Conservation (phyloP, 2,113 vertebrate genomes). For the Sciurus niger region DNA sequence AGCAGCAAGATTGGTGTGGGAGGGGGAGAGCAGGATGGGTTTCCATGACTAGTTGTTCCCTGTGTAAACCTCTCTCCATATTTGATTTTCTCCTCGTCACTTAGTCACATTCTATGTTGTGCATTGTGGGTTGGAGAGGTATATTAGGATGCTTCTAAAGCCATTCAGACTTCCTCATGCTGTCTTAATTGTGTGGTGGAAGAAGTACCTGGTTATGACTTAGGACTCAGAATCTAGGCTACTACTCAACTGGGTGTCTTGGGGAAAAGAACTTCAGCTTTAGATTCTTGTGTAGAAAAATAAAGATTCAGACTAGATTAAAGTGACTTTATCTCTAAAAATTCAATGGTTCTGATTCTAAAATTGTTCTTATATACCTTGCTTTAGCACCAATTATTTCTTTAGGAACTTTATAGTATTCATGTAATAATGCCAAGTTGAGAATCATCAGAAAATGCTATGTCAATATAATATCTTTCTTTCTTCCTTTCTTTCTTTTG, state of each 20-base stretch:
- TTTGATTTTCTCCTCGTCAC: no score
- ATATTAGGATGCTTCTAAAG: background rate
- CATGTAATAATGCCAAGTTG: constrained; percentile 11
- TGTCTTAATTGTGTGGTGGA: background rate
- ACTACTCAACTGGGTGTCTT: background rate
- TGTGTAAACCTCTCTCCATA: no score
- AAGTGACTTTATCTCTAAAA: background rate
- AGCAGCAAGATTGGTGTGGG: no score
- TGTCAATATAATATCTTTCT: background rate
- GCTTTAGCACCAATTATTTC: constrained; percentile 19
- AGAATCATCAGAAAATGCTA: constrained; percentile 6
- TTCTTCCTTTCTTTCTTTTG: no score
- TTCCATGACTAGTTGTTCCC: no score
- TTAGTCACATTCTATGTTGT: no score
- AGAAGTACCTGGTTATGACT: background rate
- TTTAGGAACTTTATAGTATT: constrained; percentile 3
- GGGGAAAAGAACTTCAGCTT: background rate
- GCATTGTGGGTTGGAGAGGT: background rate
- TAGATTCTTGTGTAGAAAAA: constrained; percentile 48
- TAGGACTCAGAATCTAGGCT: background rate
- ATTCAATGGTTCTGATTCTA: background rate
- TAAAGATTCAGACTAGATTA: background rate
- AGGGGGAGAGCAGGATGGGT: no score
- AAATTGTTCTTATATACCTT: background rate
- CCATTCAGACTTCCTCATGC: background rate